A percentile compares a stretch with the other conserved stretches of the same genome.
Conservation (phyloP, 37 sponge, comb jelly and placozoan genomes). For the Beroe forskalii region DNA sequence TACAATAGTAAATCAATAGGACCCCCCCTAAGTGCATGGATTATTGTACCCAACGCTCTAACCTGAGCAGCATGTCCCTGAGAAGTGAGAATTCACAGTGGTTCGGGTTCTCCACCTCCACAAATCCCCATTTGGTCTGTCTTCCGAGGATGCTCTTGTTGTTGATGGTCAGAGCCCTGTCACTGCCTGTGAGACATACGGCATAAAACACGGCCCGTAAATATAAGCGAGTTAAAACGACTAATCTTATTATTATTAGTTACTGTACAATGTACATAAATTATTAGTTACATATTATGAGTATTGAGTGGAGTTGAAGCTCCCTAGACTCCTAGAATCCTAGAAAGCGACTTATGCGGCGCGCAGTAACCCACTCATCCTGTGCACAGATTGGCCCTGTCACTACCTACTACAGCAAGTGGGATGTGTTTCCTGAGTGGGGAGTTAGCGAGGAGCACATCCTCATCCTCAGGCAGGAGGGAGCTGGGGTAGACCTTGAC, state of each 20-base stretch:
- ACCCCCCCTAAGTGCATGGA: too few relatives aligned
- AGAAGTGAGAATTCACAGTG: conserved; percentile 95
- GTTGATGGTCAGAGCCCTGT: conserved; percentile 37
- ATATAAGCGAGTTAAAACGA: too few relatives aligned
- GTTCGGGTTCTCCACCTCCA: conserved; percentile 94
- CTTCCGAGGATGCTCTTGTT: conserved; percentile 85
- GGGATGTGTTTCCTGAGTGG: conserved; percentile 78
- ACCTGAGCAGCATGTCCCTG: conserved; percentile 98
- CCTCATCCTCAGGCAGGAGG: conserved; percentile 88
- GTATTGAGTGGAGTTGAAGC: too few relatives aligned
- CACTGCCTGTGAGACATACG: conserved; percentile 59
- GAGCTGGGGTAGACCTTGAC: conserved; percentile 89
- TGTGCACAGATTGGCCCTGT: too few relatives aligned
- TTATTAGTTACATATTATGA: too few relatives aligned
- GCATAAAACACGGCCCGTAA: too few relatives aligned
- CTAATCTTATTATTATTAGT: too few relatives aligned
- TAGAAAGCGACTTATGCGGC: too few relatives aligned
- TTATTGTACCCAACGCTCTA: too few relatives aligned
- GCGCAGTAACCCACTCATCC: too few relatives aligned
- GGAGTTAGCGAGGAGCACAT: conserved; percentile 74
- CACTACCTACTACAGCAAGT: conserved; percentile 93
- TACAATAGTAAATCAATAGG: background rate
- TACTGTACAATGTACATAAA: too few relatives aligned
- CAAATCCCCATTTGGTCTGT: conserved; percentile 96
- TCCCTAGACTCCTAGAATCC: too few relatives aligned